Evolutionary conservation across 2,888 invertebrate species (phyloP).

Genomic region (Drosophila percnosoma): DNA sequence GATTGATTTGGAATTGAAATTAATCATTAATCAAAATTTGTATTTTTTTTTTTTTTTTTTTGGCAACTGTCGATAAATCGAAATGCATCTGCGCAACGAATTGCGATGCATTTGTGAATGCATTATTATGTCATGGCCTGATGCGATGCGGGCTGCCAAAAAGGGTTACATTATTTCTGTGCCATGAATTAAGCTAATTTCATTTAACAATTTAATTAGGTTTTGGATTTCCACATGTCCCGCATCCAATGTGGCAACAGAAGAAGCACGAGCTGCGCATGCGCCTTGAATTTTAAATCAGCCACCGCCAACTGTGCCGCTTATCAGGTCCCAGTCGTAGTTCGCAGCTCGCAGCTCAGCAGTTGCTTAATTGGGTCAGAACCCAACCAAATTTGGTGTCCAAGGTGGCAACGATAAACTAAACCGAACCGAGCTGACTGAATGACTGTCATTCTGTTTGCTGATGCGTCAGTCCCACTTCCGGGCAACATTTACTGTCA

Average conservation of each 20-base stretch:
- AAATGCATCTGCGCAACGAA: constrained; percentile 57
- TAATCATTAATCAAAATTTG: constrained; percentile 48
- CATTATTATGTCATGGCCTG: constrained; percentile 48
- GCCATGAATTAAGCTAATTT: constrained; percentile 70
- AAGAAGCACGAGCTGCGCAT: constrained; percentile 62
- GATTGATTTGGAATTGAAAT: constrained; percentile 10
- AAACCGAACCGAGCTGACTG: constrained; percentile 9
- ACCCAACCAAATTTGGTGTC: constrained; percentile 15
- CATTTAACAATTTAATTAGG: constrained; percentile 76
- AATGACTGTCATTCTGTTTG: constrained; percentile 22
- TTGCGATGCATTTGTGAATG: constrained; percentile 18
- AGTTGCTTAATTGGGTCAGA: constrained; percentile 48
- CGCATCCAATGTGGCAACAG: constrained; percentile 48
- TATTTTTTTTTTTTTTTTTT: not conserved
- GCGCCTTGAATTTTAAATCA: constrained; percentile 50
- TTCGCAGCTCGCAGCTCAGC: not conserved
- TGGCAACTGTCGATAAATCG: constrained; percentile 42
- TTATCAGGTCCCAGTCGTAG: constrained; percentile 26
- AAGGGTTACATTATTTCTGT: constrained; percentile 50
- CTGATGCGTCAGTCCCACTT: constrained; percentile 43
- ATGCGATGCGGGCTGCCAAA: constrained; percentile 53
- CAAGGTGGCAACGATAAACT: constrained; percentile 36
- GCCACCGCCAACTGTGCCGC: constrained; percentile 3
- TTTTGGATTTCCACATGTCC: constrained; percentile 74
- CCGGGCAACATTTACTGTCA: constrained; percentile 27